Conservation (phyloP, 2,888 invertebrate species). For the Ormyrus thymus region DNA sequence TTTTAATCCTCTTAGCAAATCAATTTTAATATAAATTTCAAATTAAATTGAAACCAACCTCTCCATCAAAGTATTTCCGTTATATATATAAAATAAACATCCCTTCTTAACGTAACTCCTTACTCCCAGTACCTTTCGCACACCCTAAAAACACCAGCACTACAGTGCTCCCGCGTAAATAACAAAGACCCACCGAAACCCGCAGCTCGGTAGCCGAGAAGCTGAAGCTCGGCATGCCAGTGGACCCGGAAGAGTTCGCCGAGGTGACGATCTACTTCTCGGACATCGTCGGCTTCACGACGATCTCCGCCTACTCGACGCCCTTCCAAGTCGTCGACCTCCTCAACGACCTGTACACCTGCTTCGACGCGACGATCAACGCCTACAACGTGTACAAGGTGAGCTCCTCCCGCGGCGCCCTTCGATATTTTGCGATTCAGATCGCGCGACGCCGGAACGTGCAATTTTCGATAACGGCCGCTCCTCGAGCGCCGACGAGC, state of each 20-base stretch:
- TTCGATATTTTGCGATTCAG: no score
- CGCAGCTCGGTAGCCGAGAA: slow-evolving; percentile 93
- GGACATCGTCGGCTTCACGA: slow-evolving; percentile 96
- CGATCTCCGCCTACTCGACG: slow-evolving; percentile 93
- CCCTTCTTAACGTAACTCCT: not conserved
- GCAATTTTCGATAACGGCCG: slow-evolving; percentile 43
- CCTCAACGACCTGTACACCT: slow-evolving; percentile 93
- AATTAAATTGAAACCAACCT: no score
- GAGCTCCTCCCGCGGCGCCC: not conserved
- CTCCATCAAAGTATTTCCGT: no score
- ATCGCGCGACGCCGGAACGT: not conserved
- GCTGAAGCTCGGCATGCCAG: slow-evolving; percentile 90
- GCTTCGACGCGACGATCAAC: slow-evolving; percentile 95
- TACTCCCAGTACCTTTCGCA: not conserved
- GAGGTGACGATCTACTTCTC: slow-evolving; percentile 96
- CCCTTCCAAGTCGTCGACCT: slow-evolving; percentile 94
- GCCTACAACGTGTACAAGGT: slow-evolving; percentile 93
- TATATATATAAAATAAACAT: no score
- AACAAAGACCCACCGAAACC: not conserved
- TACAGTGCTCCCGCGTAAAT: not conserved
- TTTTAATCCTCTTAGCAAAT: no score
- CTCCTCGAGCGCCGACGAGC: no score
- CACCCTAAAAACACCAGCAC: not conserved
- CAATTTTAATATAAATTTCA: no score
- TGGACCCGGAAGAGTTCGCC: slow-evolving; percentile 94